Evolutionary conservation across 2,888 invertebrate species (phyloP), one percentile per base, ranked within the genome.

Genomic region (Crocallis elinguaria): DNA sequence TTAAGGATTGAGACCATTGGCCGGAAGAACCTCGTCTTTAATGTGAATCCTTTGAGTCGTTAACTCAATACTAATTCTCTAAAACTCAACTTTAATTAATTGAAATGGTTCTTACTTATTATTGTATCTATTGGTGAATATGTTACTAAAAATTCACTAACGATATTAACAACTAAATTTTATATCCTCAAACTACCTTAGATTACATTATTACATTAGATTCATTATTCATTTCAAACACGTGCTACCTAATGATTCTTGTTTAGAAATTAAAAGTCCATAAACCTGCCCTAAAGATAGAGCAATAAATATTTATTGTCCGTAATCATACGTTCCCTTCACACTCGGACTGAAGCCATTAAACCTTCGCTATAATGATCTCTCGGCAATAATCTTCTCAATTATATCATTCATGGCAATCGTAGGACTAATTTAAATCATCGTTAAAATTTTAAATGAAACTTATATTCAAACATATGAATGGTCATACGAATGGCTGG

Each of bases 241-340:
- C 29, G 6, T 21, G 17, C 25, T 33, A 6, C 7, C 9, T 23
- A 43, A 43, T 33, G 2, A 19, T 21, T 52, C 49, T 41, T 54
- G 42, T 46, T 39, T 36, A 35, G 14, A 19, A 42, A 38, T 49
- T 36, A 41, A 32, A 53, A 37, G 21, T 7, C 11, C n/a, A 46
- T 52, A 36, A 36, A 41, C 14, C 12, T n/a, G 7, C 37, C 52
- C 37, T 42, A 30, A 37, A 46, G 32, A 48, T 21, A 39, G 11
- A 43, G 38, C 38, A 57, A 49, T 69, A 67, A 64, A 69, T 64
- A 62, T 69, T 71, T 66, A 69, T 66, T 49, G 38, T 62, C 48
- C 36, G 29, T 75, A 69, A 74, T 67, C 46, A 66, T 50, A 58
- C 42, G 55, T 52, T 54, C 27, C 33, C 43, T 49, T 49, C 25